Evolutionary conservation across 2,888 invertebrate genomes (phyloP).

Genomic region (Arctia plantaginis): DNA sequence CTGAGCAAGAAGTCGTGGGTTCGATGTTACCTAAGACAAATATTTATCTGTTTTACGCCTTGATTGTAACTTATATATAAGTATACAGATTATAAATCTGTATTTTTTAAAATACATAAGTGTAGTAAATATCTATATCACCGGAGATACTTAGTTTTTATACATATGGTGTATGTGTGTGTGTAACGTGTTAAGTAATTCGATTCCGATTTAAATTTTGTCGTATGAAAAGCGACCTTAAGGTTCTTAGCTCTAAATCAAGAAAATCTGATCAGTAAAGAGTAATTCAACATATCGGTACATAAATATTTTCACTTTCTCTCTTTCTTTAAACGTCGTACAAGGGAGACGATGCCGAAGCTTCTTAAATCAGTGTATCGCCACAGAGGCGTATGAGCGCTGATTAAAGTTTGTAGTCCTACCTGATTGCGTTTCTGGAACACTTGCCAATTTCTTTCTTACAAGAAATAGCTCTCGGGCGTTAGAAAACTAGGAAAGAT

Average conservation of each 20-base stretch:
- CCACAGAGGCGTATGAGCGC: slow-evolving; percentile 19
- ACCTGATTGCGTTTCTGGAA: slow-evolving; percentile 38
- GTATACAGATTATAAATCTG: too few relatives aligned
- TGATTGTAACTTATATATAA: too few relatives aligned
- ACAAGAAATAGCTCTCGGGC: slow-evolving; percentile 13
- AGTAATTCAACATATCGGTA: not conserved
- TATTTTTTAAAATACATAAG: too few relatives aligned
- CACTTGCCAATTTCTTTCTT: slow-evolving; percentile 39
- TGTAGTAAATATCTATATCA: too few relatives aligned
- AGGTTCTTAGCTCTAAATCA: not conserved
- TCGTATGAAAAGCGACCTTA: not conserved
- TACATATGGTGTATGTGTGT: too few relatives aligned
- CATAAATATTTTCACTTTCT: not conserved
- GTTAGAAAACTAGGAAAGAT: slow-evolving; percentile 8
- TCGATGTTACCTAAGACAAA: too few relatives aligned
- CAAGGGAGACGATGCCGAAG: slow-evolving; percentile 16
- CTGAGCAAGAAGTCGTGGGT: too few relatives aligned
- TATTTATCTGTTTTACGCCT: too few relatives aligned
- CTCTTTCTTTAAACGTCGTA: not conserved
- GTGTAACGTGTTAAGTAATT: too few relatives aligned
- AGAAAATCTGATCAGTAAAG: not conserved
- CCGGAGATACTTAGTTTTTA: too few relatives aligned
- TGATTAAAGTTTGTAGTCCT: slow-evolving; percentile 55
- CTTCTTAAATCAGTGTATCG: slow-evolving; percentile 39
- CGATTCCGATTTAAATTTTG: not conserved